phyloP scores from a whole-genome alignment of 2,113 vertebrate species.

The Taurulus bubalis region DNA sequence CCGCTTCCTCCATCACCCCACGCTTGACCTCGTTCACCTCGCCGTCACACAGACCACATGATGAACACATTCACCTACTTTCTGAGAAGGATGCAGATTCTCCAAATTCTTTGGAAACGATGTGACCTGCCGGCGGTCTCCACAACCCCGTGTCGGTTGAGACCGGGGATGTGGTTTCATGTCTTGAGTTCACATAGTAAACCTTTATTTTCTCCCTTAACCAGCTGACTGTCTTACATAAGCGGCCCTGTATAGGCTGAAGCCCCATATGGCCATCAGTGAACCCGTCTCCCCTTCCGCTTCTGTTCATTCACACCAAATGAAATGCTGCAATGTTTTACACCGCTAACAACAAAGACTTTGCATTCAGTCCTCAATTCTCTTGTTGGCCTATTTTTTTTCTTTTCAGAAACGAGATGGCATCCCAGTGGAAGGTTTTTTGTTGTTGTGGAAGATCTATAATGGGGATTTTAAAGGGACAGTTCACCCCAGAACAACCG shows the following conservation, averaged over 20 bases:
- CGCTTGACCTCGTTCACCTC: slow-evolving; percentile 51
- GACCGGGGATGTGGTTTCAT: slow-evolving; percentile 29
- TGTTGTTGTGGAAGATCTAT: slow-evolving; percentile 27
- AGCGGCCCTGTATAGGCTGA: slow-evolving; percentile 27
- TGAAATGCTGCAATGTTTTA: slow-evolving; percentile 46
- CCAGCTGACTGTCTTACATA: slow-evolving; percentile 54
- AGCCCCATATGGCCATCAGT: slow-evolving; percentile 24
- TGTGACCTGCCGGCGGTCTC: slow-evolving; percentile 47
- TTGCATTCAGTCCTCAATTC: slow-evolving; percentile 7
- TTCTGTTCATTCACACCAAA: slow-evolving; percentile 44
- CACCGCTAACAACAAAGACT: slow-evolving; percentile 25
- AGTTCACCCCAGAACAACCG: too few species aligned
- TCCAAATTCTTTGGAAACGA: slow-evolving; percentile 47
- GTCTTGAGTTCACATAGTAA: slow-evolving; percentile 49
- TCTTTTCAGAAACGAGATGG: slow-evolving; percentile 15
- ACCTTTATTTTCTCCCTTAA: slow-evolving; percentile 47
- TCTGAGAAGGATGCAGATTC: slow-evolving; percentile 48
- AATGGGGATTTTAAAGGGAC: slow-evolving; percentile 51
- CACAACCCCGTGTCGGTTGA: slow-evolving; percentile 3
- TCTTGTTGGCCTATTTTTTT: slow-evolving; percentile 12
- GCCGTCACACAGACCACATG: slow-evolving; percentile 50
- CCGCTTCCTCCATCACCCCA: slow-evolving; percentile 26
- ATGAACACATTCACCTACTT: slow-evolving; percentile 25
- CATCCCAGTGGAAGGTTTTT: slow-evolving; percentile 39
- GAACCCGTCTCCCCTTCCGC: slow-evolving; percentile 28